Conservation (phyloP, 2,888 invertebrate species). For the Acanthococcus lagerstroemiae region DNA sequence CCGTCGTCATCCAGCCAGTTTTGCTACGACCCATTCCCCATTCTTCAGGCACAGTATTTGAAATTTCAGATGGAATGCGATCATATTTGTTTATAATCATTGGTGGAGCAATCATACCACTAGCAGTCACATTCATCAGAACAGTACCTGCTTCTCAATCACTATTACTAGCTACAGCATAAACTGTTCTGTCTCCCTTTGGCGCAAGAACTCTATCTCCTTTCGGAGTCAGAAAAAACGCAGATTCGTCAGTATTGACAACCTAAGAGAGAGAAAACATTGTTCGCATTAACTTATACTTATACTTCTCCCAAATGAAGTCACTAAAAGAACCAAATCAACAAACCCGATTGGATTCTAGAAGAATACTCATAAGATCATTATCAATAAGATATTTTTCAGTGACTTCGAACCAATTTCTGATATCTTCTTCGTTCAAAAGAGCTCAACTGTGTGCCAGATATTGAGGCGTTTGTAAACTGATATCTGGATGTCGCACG, state of each 20-base stretch:
- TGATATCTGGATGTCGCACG: conserved; percentile 25
- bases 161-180: neutral
- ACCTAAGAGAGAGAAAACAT: conserved; percentile 1
- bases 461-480: neutral
- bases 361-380: neutral
- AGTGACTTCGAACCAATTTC: conserved; percentile 28
- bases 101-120: conserved; percentile 30
- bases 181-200: conserved; percentile 14
- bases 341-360: neutral
- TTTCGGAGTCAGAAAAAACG: conserved; percentile 14
- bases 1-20: conserved; percentile 36
- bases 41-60: conserved; percentile 31
- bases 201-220: conserved; percentile 1
- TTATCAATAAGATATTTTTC: neutral
- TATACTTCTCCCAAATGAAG: neutral
- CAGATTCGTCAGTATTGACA: conserved; percentile 22
- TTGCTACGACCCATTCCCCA: conserved; percentile 34
- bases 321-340: neutral
- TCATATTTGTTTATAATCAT: conserved; percentile 35
- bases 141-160: conserved; percentile 27
- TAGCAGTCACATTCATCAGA: conserved; percentile 2
- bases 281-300: neutral
- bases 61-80: conserved; percentile 31
- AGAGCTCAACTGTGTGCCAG: conserved; percentile 1
- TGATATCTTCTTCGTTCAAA: conserved; percentile 26